A percentile compares a stretch with the other conserved stretches of the same genome.
These are phyloP conservation scores for Megaustenia siamemsis DNA, from an alignment of 2,888 invertebrate genomes.

Conservation along the genomic window DNA sequence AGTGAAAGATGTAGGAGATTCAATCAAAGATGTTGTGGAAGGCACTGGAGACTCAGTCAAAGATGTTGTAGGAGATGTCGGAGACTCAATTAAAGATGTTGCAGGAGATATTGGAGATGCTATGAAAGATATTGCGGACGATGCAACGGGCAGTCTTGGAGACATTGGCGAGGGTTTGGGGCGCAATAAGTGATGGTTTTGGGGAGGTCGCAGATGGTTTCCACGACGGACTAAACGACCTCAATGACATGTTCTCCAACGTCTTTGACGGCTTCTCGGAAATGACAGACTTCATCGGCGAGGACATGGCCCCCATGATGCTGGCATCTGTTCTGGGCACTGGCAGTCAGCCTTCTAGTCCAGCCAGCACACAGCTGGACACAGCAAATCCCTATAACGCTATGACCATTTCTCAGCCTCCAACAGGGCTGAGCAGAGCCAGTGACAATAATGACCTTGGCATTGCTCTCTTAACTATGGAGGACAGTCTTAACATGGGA, in stretches of 20 bases:
- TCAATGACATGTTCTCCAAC: no score
- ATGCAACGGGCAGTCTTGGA: slow-evolving; percentile 1
- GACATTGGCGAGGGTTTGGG: not conserved
- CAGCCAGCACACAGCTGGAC: not conserved
- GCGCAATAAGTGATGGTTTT: not conserved
- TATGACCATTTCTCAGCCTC: not conserved
- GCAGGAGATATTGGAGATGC: not conserved
- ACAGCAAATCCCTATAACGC: slow-evolving; percentile 16
- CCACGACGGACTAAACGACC: not conserved
- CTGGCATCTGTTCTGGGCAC: not conserved
- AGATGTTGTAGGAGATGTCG: slow-evolving; percentile 36
- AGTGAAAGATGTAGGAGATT: slow-evolving; percentile 10
- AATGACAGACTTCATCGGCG: not conserved
- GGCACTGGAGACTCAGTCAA: slow-evolving; percentile 35
- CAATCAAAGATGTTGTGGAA: slow-evolving; percentile 39
- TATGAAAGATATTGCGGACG: not conserved
- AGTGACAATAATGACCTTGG: not conserved
- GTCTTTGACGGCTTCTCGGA: not conserved
- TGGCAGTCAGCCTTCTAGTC: not conserved
- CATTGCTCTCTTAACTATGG: not conserved
- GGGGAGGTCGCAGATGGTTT: not conserved
- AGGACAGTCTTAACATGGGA: not conserved
- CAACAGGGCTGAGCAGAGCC: not conserved
- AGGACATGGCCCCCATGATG: not conserved
- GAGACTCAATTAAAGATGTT: slow-evolving; percentile 19